A percentile compares a stretch with the other conserved stretches of the same genome.
Conservation (phyloP, 37 sponge, comb jelly and placozoan species). For the Halisarca cf. caerulea region DNA sequence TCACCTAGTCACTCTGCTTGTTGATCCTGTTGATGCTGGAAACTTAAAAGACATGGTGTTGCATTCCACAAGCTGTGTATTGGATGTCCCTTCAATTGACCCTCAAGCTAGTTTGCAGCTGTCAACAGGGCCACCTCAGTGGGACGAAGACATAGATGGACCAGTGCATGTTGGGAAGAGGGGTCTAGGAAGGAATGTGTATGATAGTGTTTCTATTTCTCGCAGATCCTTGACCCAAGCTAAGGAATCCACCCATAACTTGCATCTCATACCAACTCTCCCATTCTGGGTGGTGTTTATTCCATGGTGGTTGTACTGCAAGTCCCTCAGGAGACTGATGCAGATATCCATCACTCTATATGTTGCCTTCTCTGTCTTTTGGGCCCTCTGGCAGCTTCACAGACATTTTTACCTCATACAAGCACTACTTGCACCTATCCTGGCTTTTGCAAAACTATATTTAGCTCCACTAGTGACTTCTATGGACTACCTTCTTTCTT, state of each 20-base stretch:
- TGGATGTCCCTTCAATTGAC: background rate
- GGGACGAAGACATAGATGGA: background rate
- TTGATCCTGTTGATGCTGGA: slow-evolving; percentile 58
- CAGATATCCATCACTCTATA: slow-evolving; percentile 62
- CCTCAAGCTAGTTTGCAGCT: background rate
- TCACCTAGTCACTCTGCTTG: slow-evolving; percentile 35
- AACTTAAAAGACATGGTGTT: slow-evolving; percentile 62
- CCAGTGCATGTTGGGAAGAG: background rate
- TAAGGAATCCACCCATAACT: background rate
- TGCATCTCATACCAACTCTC: slow-evolving; percentile 20
- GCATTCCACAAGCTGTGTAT: slow-evolving; percentile 15
- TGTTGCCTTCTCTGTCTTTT: slow-evolving; percentile 62
- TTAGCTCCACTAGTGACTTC: slow-evolving; percentile 41
- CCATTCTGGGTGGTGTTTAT: slow-evolving; percentile 76
- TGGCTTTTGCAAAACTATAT: slow-evolving; percentile 42
- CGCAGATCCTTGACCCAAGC: background rate
- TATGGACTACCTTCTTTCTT: slow-evolving; percentile 35
- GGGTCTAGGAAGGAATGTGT: background rate
- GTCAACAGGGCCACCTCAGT: background rate
- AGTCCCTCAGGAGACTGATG: slow-evolving; percentile 33
- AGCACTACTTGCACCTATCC: slow-evolving; percentile 53
- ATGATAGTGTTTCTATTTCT: background rate
- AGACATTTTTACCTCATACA: slow-evolving; percentile 79
- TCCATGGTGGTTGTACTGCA: slow-evolving; percentile 79
- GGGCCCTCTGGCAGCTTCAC: slow-evolving; percentile 94